Percentiles rank a stretch among this genome's conserved stretches.
These are phyloP conservation scores for Papilio elwesi DNA, from an alignment of 2,888 invertebrate genomes.

Conservation along the genomic window DNA sequence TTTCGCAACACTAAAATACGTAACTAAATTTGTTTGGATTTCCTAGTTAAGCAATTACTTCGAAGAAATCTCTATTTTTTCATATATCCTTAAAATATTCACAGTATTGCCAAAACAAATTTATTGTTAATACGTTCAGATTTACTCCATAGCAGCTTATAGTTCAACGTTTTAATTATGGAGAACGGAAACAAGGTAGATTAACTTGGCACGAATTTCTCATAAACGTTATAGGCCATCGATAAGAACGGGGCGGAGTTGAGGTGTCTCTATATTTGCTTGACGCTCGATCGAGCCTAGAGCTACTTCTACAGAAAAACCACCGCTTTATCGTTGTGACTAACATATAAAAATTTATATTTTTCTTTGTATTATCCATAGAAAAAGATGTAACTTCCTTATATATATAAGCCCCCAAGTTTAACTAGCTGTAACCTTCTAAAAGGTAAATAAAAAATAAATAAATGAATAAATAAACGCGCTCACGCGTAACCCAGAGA, in stretches of 20 bases:
- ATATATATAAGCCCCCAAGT: too few relatives aligned
- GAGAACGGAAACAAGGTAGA: conserved; percentile 74
- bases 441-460: too few relatives aligned
- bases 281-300: conserved; percentile 42
- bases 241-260: conserved; percentile 57
- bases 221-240: conserved; percentile 74
- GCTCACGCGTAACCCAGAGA: too few relatives aligned
- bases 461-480: too few relatives aligned
- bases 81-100: neutral
- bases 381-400: too few relatives aligned
- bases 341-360: too few relatives aligned
- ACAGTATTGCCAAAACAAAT: neutral
- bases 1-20: too few relatives aligned
- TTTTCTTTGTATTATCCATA: too few relatives aligned
- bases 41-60: too few relatives aligned
- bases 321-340: neutral
- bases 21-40: too few relatives aligned
- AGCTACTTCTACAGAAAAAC: neutral
- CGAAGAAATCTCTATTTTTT: too few relatives aligned
- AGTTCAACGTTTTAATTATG: conserved; percentile 55
- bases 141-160: conserved; percentile 23
- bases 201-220: conserved; percentile 77
- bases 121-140: conserved; percentile 7
- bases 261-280: conserved; percentile 47
- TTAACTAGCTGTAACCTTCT: too few relatives aligned